Percentiles rank a stretch among this genome's conserved stretches.
Conservation (phyloP, 2,888 invertebrate species). For the Eumerus sabulonum region DNA sequence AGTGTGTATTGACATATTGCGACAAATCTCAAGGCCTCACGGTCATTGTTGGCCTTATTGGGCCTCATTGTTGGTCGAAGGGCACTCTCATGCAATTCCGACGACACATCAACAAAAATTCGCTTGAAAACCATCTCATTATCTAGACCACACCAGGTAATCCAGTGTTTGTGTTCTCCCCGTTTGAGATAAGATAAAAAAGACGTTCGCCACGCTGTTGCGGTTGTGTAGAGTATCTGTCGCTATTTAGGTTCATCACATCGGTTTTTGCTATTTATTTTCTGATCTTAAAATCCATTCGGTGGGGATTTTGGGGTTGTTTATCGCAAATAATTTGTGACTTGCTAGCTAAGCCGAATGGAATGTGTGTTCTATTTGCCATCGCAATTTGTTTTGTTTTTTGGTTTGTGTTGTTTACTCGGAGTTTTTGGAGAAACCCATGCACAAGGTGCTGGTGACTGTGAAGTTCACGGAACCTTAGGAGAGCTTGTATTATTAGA, state of each 20-base stretch:
- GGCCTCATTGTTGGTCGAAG: neutral
- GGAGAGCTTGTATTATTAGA: too few species aligned
- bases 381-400: constrained; percentile 7
- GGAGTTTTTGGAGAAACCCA: too few species aligned
- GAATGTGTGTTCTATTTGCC: constrained; percentile 36
- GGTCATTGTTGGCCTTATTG: constrained; percentile 39
- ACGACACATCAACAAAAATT: constrained; percentile 19
- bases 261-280: neutral
- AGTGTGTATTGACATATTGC: too few species aligned
- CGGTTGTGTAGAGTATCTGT: constrained; percentile 1
- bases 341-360: constrained; percentile 7
- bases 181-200: constrained; percentile 49
- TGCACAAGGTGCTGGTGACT: too few species aligned
- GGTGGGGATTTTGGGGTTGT: neutral
- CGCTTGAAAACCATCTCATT: constrained; percentile 11
- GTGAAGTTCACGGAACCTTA: too few species aligned
- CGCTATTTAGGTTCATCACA: constrained; percentile 3
- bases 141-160: constrained; percentile 5
- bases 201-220: constrained; percentile 20
- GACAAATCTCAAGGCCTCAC: neutral
- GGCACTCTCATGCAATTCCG: constrained; percentile 23
- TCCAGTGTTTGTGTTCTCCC: constrained; percentile 42
- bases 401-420: constrained; percentile 26
- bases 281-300: neutral
- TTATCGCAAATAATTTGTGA: constrained; percentile 42